Percentiles rank a stretch among this genome's conserved stretches.
Evolutionary conservation across 2,797 vertebrate genomes (phyloP).

Genomic region (Halcyon leucocephala): DNA sequence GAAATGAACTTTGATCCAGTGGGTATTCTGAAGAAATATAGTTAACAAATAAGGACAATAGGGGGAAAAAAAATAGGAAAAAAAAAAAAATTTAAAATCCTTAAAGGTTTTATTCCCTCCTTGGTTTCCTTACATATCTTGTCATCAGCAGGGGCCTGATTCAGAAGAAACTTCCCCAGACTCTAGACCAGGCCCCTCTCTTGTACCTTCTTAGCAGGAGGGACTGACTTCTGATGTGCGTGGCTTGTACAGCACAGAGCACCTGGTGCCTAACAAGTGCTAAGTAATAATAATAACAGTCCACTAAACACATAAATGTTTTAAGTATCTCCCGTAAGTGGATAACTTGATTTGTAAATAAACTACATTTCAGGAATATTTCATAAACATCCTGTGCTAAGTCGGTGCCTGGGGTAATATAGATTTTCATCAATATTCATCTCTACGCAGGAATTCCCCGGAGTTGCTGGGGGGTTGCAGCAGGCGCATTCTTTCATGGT

Average conservation of each 20-base stretch:
- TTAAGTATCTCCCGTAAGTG: constrained; percentile 1
- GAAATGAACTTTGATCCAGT: background rate
- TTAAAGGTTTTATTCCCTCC: background rate
- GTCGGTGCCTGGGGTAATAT: constrained; percentile 60
- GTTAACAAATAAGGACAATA: background rate
- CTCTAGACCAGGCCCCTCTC: background rate
- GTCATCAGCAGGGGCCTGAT: fast-evolving
- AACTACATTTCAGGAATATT: constrained; percentile 58
- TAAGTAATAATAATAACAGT: constrained; percentile 55
- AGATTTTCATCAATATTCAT: constrained; percentile 65
- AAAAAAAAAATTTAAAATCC: background rate
- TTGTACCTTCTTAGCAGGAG: background rate
- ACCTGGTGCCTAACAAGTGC: constrained; percentile 36
- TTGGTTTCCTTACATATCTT: background rate
- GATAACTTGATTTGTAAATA: constrained; percentile 60
- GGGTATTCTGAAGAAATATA: background rate
- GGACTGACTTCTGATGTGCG: fast-evolving
- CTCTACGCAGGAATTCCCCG: constrained; percentile 14
- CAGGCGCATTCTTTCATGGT: background rate
- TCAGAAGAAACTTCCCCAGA: background rate
- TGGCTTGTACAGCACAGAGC: background rate
- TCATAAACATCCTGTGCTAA: constrained; percentile 61
- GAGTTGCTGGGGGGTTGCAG: background rate
- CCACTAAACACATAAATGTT: constrained; percentile 25
- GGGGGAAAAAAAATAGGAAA: too few relatives aligned